A percentile compares a stretch with the other conserved stretches of the same genome.
Conservation (phyloP, 2,113 vertebrate genomes). For the Caracal caracal region DNA sequence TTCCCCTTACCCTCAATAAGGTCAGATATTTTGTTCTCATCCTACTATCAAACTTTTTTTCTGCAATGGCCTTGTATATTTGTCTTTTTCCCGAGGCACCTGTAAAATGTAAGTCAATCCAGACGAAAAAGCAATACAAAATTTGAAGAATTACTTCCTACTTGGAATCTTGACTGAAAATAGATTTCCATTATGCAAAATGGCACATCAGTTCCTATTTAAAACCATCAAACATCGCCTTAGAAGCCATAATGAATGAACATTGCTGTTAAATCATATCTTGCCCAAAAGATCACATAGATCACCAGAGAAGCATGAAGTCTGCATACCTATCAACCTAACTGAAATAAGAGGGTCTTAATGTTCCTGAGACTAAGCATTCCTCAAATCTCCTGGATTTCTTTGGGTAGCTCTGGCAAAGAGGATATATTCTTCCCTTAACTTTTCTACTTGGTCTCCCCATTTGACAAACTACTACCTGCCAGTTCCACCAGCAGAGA, state of each 20-base stretch:
- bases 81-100: neutral
- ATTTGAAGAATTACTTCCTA: neutral
- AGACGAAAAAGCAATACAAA: neutral
- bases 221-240: neutral
- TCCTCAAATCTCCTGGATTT: neutral
- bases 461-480: neutral
- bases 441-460: neutral
- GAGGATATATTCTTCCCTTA: neutral
- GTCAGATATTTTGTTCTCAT: neutral
- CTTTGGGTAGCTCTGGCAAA: neutral
- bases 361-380: neutral
- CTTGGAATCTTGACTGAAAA: slow-evolving; percentile 42
- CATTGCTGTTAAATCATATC: neutral
- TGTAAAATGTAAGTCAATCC: neutral
- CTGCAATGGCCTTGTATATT: neutral
- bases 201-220: neutral
- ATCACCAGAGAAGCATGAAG: neutral
- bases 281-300: neutral
- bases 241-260: neutral
- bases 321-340: neutral
- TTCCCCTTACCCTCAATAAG: neutral
- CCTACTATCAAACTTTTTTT: neutral
- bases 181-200: slow-evolving; percentile 2
- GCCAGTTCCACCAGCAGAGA: neutral
- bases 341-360: neutral